phyloP scores from a whole-genome alignment of 2,888 invertebrate species.

The Diplolepis rosae region DNA sequence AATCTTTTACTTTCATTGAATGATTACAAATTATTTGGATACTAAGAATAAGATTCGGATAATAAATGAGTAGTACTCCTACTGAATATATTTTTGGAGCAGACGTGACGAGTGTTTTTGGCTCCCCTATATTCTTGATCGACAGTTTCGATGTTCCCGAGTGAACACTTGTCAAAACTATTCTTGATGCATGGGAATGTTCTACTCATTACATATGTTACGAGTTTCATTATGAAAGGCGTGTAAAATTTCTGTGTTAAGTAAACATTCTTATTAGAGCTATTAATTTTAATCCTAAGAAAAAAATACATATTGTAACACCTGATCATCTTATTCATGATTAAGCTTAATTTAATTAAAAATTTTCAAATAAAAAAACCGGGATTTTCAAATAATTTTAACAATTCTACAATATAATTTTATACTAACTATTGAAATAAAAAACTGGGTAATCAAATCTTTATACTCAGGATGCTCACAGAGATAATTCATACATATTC shows the following conservation, averaged over 20 bases:
- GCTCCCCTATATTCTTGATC: background rate
- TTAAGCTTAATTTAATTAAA: too few relatives aligned
- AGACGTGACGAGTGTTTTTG: background rate
- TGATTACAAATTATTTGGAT: too few relatives aligned
- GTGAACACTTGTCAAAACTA: background rate
- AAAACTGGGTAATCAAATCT: too few relatives aligned
- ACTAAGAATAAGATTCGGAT: background rate
- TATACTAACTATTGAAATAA: too few relatives aligned
- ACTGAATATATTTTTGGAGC: background rate
- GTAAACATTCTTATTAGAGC: background rate
- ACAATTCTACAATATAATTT: too few relatives aligned
- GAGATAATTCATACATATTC: background rate
- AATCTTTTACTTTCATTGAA: too few relatives aligned
- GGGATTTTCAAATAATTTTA: too few relatives aligned
- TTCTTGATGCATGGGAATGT: background rate
- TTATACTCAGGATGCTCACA: background rate
- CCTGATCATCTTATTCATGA: too few relatives aligned
- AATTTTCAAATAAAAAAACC: too few relatives aligned
- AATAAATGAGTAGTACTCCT: background rate
- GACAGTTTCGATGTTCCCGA: background rate
- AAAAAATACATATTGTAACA: too few relatives aligned
- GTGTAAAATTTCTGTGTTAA: background rate
- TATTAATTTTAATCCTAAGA: background rate
- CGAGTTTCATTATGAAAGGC: background rate
- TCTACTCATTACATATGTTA: background rate